A percentile compares a stretch with the other conserved stretches of the same genome.
phyloP scores from a whole-genome alignment of 2,113 vertebrate genomes.

The Oplegnathus fasciatus region DNA sequence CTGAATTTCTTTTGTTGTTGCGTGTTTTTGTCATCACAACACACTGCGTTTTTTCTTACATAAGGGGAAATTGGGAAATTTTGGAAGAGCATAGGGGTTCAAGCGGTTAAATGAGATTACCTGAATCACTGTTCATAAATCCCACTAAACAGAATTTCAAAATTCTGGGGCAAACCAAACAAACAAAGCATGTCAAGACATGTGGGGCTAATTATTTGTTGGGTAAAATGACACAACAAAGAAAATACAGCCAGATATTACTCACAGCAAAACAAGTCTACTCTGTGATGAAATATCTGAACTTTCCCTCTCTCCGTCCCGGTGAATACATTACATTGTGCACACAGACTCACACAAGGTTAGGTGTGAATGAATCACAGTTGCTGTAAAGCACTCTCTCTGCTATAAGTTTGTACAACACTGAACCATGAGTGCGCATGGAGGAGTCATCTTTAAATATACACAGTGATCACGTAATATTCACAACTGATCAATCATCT shows the following conservation, averaged over 20 bases:
- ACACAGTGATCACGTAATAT: background rate
- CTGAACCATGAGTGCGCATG: background rate
- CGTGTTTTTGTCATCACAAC: background rate
- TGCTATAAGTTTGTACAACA: background rate
- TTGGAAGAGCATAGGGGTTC: background rate
- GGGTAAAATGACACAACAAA: constrained; percentile 23
- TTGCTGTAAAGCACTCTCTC: background rate
- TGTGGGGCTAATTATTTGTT: background rate
- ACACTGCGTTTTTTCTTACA: background rate
- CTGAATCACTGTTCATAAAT: constrained; percentile 8
- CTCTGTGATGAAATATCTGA: constrained; percentile 40
- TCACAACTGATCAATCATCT: background rate
- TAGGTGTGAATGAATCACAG: constrained; percentile 9
- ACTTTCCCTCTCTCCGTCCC: background rate
- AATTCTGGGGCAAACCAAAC: constrained; percentile 24
- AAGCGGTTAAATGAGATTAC: background rate
- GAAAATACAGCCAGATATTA: constrained; percentile 21
- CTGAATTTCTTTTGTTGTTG: background rate
- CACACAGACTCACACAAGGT: background rate
- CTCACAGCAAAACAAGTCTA: constrained; percentile 21
- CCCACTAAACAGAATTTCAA: constrained; percentile 12
- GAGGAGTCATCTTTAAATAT: constrained; percentile 16
- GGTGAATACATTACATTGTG: background rate
- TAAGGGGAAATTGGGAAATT: constrained; percentile 15
- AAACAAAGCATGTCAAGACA: constrained; percentile 8